A percentile compares a stretch with the other conserved stretches of the same genome.
These are phyloP conservation scores for Typhlichthys eigenmanni DNA, from an alignment of 2,797 vertebrate species.

Conservation along the genomic window DNA sequence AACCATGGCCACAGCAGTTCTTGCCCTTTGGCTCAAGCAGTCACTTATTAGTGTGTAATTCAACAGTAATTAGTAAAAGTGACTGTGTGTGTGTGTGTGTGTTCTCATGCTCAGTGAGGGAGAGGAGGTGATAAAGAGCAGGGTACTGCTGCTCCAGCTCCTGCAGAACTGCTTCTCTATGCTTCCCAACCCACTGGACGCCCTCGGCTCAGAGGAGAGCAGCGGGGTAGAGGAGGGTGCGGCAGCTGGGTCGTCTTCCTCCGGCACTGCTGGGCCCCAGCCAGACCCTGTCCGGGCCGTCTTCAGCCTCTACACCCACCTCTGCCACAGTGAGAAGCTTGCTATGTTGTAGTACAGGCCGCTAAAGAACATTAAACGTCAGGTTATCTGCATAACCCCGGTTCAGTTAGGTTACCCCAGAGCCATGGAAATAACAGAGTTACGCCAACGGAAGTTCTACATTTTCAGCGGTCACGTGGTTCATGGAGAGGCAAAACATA, in stretches of 20 bases:
- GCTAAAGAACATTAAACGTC: no score
- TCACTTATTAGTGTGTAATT: neutral
- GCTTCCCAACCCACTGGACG: conserved; percentile 76
- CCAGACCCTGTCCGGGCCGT: conserved; percentile 75
- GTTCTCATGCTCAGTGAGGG: conserved; percentile 65
- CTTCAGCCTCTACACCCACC: conserved; percentile 84
- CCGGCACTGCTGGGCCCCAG: conserved; percentile 46
- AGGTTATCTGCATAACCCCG: no score
- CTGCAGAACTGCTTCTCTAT: conserved; percentile 93
- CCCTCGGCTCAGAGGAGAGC: conserved; percentile 50
- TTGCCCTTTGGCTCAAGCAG: neutral
- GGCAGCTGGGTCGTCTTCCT: conserved; percentile 23
- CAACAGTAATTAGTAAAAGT: no score
- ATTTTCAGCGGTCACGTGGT: no score
- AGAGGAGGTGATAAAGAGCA: conserved; percentile 87
- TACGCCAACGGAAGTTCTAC: no score
- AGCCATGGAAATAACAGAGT: no score
- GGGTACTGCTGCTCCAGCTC: conserved; percentile 87
- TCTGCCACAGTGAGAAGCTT: conserved; percentile 84
- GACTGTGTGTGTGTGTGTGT: conserved; percentile 23
- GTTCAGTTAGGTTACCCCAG: no score
- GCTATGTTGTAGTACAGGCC: no score
- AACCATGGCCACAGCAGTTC: no score
- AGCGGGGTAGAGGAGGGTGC: conserved; percentile 19
- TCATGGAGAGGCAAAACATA: no score